Evolutionary conservation across 53 echinoderm and acorn worm genomes (phyloP), one percentile per base, ranked within the genome.

Genomic region (Temnopleurus reevesii): DNA sequence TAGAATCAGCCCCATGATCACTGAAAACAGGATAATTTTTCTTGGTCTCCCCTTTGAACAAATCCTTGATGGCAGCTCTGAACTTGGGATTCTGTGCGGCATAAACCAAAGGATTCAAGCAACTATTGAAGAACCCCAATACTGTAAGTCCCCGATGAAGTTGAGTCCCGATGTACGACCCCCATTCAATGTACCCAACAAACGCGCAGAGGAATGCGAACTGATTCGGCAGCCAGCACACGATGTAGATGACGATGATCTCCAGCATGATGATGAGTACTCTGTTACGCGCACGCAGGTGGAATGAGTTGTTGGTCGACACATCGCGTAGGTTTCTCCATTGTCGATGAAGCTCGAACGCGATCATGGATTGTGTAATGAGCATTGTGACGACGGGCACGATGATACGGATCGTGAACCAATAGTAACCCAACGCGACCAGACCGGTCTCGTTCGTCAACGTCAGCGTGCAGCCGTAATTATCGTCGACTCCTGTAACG

Each of bases 151-250:
- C 84, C 23, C 87, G 91, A 53, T 95, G 93, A 2, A 91, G 60
- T 7, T 90, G 86, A 31, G 45, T 44, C 9, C 45, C 91, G 81
- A 65, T 93, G 91, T 33, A 55, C 56, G 2, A 53, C 53, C 1
- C 60, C 84, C 85, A 85, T 26, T 57, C 58, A 15, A 95, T 60
- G 15, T 89, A 89, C 7, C 93, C 93, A 6, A 94, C 80, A 26
- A 91, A 91, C 38, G 89, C 65, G 23, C 91, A 77, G 17, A 95
- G 89, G 59, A 89, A 93, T 65, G 59, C 86, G 15, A 95, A 23
- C 61, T 95, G 95, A 36, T 95, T 93, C 9, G 95, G 93, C 56
- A 81, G 53, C 95, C 95, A 95, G 59, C 95, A 95, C n/a, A 95
- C 77, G 53, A 95, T 91, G 58, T 93, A 95, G 12, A 91, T 89